Evolutionary conservation across 2,113 vertebrate genomes (phyloP).

Genomic region (Loxodonta africana): DNA sequence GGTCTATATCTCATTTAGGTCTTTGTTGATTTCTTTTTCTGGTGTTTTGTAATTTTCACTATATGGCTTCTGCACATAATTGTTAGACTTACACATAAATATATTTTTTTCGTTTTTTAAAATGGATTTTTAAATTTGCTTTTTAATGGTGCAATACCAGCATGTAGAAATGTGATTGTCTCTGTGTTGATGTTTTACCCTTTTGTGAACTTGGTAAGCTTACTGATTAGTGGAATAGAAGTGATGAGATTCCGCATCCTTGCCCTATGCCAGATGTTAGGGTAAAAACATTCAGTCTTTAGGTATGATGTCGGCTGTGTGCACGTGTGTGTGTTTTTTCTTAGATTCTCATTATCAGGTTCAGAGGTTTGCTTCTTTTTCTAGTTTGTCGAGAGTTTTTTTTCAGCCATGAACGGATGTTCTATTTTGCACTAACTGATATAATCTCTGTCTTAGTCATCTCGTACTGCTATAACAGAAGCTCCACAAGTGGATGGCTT

Average conservation of each 20-base stretch:
- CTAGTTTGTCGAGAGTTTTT: no score
- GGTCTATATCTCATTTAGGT: not conserved
- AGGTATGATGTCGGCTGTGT: not conserved
- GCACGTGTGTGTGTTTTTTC: not conserved
- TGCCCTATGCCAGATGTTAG: not conserved
- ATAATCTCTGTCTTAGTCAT: not conserved
- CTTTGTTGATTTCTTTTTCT: not conserved
- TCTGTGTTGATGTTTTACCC: not conserved
- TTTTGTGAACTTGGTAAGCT: not conserved
- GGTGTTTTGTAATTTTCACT: not conserved
- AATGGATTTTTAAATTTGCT: not conserved
- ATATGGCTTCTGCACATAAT: not conserved
- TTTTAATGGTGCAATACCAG: not conserved
- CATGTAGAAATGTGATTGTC: not conserved
- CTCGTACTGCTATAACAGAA: no score
- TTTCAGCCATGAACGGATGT: not conserved
- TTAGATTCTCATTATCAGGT: not conserved
- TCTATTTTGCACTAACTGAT: not conserved
- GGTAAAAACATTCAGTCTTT: not conserved
- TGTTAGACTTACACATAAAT: not conserved
- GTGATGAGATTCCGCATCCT: not conserved
- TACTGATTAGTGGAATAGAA: not conserved
- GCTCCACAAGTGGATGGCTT: no score
- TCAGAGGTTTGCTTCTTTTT: not conserved
- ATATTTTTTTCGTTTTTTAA: not conserved